Evolutionary conservation across 2,888 invertebrate genomes (phyloP), one percentile per base, ranked within the genome.

Genomic region (Thelaira solivaga): DNA sequence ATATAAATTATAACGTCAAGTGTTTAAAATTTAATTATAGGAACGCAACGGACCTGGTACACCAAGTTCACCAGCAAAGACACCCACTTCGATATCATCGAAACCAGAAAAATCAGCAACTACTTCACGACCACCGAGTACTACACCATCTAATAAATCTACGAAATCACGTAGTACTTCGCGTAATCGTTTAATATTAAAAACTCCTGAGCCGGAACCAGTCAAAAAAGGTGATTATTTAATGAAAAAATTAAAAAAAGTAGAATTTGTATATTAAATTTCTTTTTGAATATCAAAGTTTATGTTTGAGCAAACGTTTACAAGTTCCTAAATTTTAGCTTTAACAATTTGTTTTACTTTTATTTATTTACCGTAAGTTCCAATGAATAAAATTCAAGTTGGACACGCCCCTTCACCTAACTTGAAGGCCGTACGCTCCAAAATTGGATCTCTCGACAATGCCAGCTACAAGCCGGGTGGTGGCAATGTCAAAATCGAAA

Each of bases 351-450:
- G 4, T 4, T 6, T 4, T n/a, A n/a, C n/a, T 34, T 34, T n/a
- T n/a, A 34, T n/a, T 34, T 34, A n/a, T 6, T 8, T 20, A 41
- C 36, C 59, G 55, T 34, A 94, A 92, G 90, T 97, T 85, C 96
- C 97, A 81, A 97, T 97, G 95, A 97, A 97, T 89, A 97, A 96
- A 90, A 90, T 96, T 79, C 96, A 96, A 91, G 96, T 96, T 53
- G 97, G 97, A 62, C 93, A 95, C 83, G 95, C 95, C 68, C 96
- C 97, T 72, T 97, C 96, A 67, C 97, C 97, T 24, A 97, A 97
- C 89, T 91, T 96, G 84, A 97, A 97, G 90, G 92, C 94, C 80
- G 95, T 96, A n/a, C 94, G 93, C 88, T 97, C 97, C 22, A 97
- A 97, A 91, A 96, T 97, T 83, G 97, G 97, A 16, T 97, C 97